phyloP scores from a whole-genome alignment of 2,797 vertebrate species.

The Hypotaenidia philippensis region DNA sequence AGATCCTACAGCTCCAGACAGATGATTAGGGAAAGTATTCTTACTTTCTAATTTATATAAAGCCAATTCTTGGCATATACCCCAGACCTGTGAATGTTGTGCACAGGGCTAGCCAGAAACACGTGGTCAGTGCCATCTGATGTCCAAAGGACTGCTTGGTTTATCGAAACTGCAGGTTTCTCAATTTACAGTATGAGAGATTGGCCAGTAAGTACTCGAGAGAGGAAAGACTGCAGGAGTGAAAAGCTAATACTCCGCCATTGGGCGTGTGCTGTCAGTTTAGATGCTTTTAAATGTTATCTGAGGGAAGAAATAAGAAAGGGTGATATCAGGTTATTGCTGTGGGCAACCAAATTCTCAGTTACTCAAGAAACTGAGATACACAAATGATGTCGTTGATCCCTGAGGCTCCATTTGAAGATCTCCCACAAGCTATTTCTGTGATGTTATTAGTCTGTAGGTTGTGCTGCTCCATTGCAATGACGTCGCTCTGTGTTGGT shows the following conservation, averaged over 20 bases:
- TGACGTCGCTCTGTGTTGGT: rapidly evolving
- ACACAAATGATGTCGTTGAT: background rate
- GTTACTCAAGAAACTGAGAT: background rate
- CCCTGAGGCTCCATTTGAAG: background rate
- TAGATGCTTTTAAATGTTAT: background rate
- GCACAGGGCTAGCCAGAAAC: background rate
- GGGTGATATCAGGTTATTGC: rapidly evolving
- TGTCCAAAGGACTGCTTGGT: too few species aligned
- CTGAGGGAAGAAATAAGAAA: background rate
- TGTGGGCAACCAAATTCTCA: background rate
- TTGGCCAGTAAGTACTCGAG: rapidly evolving
- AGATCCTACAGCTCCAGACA: background rate
- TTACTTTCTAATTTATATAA: background rate
- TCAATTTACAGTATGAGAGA: too few species aligned
- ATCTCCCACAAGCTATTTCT: background rate
- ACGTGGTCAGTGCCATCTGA: rapidly evolving
- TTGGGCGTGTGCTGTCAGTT: rapidly evolving
- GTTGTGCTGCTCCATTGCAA: background rate
- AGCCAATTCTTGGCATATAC: background rate
- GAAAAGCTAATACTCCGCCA: background rate
- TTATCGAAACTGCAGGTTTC: rapidly evolving
- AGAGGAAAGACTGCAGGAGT: rapidly evolving
- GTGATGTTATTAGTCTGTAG: background rate
- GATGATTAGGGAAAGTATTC: rapidly evolving
- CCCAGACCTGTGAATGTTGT: rapidly evolving